Base-by-base conservation (phyloP, 2,797 vertebrate species). In the Oryzias dopingdopingensis region DNA sequence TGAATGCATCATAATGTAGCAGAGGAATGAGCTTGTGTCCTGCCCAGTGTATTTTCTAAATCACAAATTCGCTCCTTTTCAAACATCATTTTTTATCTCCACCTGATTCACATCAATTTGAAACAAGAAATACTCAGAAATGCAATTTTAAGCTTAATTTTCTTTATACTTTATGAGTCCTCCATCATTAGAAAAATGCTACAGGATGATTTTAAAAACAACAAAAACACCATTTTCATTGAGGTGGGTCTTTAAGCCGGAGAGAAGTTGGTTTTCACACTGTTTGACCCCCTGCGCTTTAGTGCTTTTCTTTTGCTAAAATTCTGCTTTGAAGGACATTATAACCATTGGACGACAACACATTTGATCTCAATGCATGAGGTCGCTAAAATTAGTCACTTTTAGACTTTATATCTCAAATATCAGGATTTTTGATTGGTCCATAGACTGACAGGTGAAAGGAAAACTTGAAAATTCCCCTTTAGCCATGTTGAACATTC, bases 251-350 rank as follows among this genome's bases (percentile, higher is more conserved):
- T 37, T 37, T 37, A 37, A 37, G 32, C 1, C 40, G 53, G 61
- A 70, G 58, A 75, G 58, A 65, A 44, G 48, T 59, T 50, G 26
- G 62, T 55, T 62, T 62, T 68, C 67, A 18, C 62, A 54, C 44
- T 64, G 80, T 80, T 76, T 79, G 74, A 66, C 80, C 49, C 42
- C 63, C 74, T 41, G 62, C 62, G 57, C 63, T 64, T 59, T 45
- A 58, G 62, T 23, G 60, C 68, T 69, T 57, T 82, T 67, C 61
- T 37, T n/a, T 56, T 59, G 77, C 55, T 56, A 44, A 62, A 65
- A 22, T 62, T 52, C 59, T n/a, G 18, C 59, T 67, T 42, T 32
- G 77, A 24, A 46, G 65, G 32, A 78, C 45, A 65, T 52, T 55
- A 49, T 54, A 22, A 18, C 13, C 45, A 14, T 13, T 47, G 74